Base-by-base conservation (phyloP, 2,797 vertebrate species). In the Enteromius fasciolatus region DNA sequence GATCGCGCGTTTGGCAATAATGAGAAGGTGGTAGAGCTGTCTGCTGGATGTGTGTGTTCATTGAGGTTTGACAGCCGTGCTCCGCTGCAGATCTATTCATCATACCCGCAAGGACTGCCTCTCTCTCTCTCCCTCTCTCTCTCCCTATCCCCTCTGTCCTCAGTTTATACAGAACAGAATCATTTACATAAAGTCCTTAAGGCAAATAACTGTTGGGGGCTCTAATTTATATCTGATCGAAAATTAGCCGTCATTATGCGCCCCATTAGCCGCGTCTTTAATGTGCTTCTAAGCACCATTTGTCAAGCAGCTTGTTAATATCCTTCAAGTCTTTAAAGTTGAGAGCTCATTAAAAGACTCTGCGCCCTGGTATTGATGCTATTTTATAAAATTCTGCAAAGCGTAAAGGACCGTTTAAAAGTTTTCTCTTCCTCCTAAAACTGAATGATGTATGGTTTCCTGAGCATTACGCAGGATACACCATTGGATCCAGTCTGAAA, bases 101-200 rank as follows among this genome's bases (percentile, higher is more conserved):
- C 95, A 96, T 94, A 94, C 90, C 95, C 94, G 93, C 93, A 93
- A 96, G 94, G 95, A 96, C 93, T 92, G 92, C 91, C 93, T 93
- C 91, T 84, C 85, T 84, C 92, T 93, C 93, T 89, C 92, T 88
- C 89, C 87, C 88, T 86, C 86, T 79, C 87, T 89, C 90, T 83
- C 85, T 50, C 73, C 33, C 52, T 80, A 44, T 67, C 89, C 90
- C 90, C 89, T 93, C 90, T 83, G 94, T 94, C 95, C 94, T 95
- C 95, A 95, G 97, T 98, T 98, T 98, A 96, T 98, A 97, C 97
- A 96, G 97, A 97, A 96, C 95, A 94, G 95, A 94, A 96, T 97
- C 95, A 99, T 99, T 99, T 99, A 98, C 98, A 99, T 99, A 99
- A 99, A 99, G 97, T 99, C 98, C 98, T 99, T 98, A 98, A 98